Conservation (phyloP, 2,797 vertebrate genomes). For the Hypotaenidia okinawae region DNA sequence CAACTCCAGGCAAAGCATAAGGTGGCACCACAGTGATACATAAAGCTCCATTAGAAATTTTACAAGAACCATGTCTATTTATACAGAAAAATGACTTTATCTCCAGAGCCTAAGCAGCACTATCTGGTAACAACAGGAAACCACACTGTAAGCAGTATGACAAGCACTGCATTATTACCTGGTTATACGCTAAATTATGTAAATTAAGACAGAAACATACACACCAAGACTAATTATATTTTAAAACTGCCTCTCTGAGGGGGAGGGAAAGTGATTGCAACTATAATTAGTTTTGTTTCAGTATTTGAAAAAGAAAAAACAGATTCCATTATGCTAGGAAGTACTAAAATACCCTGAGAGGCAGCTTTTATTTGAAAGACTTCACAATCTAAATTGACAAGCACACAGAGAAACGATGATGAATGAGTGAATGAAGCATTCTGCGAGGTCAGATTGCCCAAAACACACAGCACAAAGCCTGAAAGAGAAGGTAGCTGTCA, state of each 20-base stretch:
- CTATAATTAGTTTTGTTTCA: background rate
- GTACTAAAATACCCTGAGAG: background rate
- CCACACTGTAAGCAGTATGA: background rate
- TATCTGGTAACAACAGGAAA: background rate
- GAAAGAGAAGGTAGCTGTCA: background rate
- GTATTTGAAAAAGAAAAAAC: background rate
- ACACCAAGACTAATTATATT: background rate
- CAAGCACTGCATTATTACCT: background rate
- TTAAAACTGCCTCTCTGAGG: conserved; percentile 3
- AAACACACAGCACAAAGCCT: background rate
- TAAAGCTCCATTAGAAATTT: background rate
- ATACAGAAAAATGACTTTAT: background rate
- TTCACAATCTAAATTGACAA: background rate
- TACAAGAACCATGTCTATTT: background rate
- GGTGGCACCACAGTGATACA: accelerated
- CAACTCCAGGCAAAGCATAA: background rate
- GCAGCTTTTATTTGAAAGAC: background rate
- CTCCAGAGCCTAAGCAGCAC: background rate
- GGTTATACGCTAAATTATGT: background rate
- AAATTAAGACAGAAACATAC: conserved; percentile 10
- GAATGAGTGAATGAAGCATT: background rate
- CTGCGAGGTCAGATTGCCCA: background rate
- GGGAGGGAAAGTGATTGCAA: conserved; percentile 4
- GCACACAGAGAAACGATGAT: background rate
- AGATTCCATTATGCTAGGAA: background rate